These are phyloP conservation scores for Cydia amplana DNA, from an alignment of 1,140 invertebrate genomes.

Conservation along the genomic window DNA sequence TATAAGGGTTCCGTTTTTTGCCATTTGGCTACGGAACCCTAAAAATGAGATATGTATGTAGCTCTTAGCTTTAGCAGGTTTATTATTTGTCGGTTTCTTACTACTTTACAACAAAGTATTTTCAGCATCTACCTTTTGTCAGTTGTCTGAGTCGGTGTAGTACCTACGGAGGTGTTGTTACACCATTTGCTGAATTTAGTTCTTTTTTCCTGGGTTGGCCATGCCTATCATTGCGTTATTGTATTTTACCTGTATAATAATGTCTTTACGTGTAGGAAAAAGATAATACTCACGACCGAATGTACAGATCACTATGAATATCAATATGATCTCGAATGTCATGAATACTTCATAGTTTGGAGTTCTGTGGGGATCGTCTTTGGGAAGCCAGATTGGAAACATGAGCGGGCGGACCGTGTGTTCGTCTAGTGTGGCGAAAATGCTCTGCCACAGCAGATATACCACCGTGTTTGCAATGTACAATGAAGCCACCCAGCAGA, in stretches of 20 bases:
- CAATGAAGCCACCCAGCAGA: constrained; percentile 29
- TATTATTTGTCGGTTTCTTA: too few species aligned
- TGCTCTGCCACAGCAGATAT: constrained; percentile 45
- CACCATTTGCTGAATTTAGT: too few species aligned
- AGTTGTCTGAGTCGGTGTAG: too few species aligned
- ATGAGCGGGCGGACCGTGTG: constrained; percentile 49
- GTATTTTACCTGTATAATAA: too few species aligned
- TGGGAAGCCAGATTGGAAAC: constrained; percentile 57
- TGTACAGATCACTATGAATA: constrained; percentile 42
- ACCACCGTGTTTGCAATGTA: constrained; percentile 39
- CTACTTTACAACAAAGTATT: too few species aligned
- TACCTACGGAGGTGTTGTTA: too few species aligned
- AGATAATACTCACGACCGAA: constrained; percentile 49
- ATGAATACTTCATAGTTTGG: constrained; percentile 62
- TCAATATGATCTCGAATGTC: constrained; percentile 38
- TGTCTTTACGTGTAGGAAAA: neutral
- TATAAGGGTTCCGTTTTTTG: too few species aligned
- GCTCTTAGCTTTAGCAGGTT: too few species aligned
- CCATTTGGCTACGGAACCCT: too few species aligned
- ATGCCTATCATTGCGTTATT: neutral
- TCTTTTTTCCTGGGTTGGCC: neutral
- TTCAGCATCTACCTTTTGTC: too few species aligned
- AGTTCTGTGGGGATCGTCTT: constrained; percentile 55
- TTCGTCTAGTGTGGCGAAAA: constrained; percentile 50
- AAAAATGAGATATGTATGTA: too few species aligned